These are phyloP conservation scores for Matsumyia berberina DNA, from an alignment of 2,888 invertebrate species.

Conservation along the genomic window DNA sequence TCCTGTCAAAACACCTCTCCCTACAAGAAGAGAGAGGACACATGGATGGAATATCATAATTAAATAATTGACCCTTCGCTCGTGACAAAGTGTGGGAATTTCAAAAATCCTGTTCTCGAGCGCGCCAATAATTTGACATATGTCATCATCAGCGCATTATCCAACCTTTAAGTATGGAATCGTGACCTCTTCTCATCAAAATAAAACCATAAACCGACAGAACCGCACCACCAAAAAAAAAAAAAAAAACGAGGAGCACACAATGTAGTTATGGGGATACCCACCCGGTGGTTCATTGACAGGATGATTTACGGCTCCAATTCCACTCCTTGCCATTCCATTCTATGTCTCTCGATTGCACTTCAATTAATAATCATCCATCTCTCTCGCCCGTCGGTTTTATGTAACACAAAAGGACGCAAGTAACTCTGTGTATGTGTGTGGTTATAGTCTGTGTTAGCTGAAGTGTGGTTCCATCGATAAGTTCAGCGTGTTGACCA, in stretches of 20 bases:
- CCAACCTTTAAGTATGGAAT: slow-evolving; percentile 6
- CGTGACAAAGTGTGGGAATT: slow-evolving; percentile 41
- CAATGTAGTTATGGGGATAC: slow-evolving; percentile 23
- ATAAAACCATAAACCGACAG: slow-evolving; percentile 6
- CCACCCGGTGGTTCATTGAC: slow-evolving; percentile 37
- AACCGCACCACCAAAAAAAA: neutral
- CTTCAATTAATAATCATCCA: slow-evolving; percentile 36
- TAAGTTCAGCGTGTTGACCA: slow-evolving; percentile 44
- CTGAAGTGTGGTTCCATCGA: slow-evolving; percentile 72
- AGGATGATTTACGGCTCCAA: slow-evolving; percentile 40
- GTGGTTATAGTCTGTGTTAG: slow-evolving; percentile 57
- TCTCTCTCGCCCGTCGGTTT: slow-evolving; percentile 13
- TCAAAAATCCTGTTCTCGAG: slow-evolving; percentile 18
- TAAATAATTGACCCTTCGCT: slow-evolving; percentile 48
- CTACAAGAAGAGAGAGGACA: too few relatives aligned
- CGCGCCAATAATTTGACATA: slow-evolving; percentile 24
- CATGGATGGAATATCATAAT: slow-evolving; percentile 8
- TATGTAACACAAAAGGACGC: slow-evolving; percentile 17
- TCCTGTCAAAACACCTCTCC: slow-evolving; percentile 19
- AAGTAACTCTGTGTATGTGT: neutral
- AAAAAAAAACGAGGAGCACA: too few relatives aligned
- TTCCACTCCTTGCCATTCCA: slow-evolving; percentile 17
- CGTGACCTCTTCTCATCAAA: slow-evolving; percentile 43
- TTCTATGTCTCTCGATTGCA: slow-evolving; percentile 6
- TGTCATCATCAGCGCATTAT: slow-evolving; percentile 48